Percentiles rank a stretch among this genome's conserved stretches.
phyloP scores from a whole-genome alignment of 2,113 vertebrate species.

The Athene noctua region DNA sequence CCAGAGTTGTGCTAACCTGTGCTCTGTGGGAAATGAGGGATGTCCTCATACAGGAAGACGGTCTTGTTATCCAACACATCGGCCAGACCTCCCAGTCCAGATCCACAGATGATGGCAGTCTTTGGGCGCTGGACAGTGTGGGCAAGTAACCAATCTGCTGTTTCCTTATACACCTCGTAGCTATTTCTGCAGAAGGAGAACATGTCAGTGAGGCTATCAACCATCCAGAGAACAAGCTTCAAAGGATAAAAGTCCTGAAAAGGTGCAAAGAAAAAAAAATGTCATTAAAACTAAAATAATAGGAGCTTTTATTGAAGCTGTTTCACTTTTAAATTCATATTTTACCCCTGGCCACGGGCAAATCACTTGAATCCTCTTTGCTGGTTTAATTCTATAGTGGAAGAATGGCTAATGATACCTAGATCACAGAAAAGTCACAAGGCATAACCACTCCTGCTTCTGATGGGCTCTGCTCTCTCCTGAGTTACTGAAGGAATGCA shows the following conservation, averaged over 20 bases:
- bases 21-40: constrained; percentile 80
- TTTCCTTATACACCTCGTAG: constrained; percentile 33
- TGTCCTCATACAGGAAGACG: constrained; percentile 69
- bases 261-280: neutral
- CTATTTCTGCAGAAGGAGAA: constrained; percentile 5
- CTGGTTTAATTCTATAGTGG: neutral
- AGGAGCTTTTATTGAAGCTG: neutral
- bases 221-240: neutral
- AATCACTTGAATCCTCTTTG: neutral
- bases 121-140: constrained; percentile 36
- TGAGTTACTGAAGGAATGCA: neutral
- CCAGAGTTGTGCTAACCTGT: constrained; percentile 44
- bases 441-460: neutral
- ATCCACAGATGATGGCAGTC: constrained; percentile 82
- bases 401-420: neutral
- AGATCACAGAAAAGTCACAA: neutral
- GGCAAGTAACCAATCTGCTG: constrained; percentile 27
- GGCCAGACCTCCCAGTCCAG: constrained; percentile 79
- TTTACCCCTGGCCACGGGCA: neutral
- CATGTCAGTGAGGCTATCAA: neutral
- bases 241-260: neutral
- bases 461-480: neutral
- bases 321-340: neutral
- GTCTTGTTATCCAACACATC: constrained; percentile 67
- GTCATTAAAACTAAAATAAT: neutral